Percentiles rank a stretch among this genome's conserved stretches.
Evolutionary conservation across 2,888 invertebrate species (phyloP).

Genomic region (Drosophila ezoana): DNA sequence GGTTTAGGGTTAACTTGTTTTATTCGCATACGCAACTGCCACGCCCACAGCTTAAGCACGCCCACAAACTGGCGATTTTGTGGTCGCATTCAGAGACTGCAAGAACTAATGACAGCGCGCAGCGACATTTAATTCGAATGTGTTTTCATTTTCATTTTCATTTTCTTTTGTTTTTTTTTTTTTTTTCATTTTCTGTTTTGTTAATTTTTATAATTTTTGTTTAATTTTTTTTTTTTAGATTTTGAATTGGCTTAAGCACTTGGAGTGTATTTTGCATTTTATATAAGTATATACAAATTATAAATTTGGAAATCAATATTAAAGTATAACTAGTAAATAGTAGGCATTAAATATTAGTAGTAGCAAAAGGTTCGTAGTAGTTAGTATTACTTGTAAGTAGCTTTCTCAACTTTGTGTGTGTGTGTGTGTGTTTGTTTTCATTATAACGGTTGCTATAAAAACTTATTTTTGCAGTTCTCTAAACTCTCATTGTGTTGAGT

Average conservation of each 20-base stretch:
- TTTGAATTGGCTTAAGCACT: slow-evolving; percentile 76
- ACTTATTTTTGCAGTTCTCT: slow-evolving; percentile 34
- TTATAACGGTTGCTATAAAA: slow-evolving; percentile 38
- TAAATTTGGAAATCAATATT: slow-evolving; percentile 70
- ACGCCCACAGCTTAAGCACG: slow-evolving; percentile 24
- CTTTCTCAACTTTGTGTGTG: slow-evolving; percentile 56
- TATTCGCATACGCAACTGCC: slow-evolving; percentile 27
- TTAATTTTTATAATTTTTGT: slow-evolving; percentile 39
- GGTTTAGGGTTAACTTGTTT: slow-evolving; percentile 39
- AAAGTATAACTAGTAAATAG: slow-evolving; percentile 73
- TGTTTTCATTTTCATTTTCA: slow-evolving; percentile 57
- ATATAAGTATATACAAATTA: slow-evolving; percentile 77
- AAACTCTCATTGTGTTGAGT: slow-evolving; percentile 4
- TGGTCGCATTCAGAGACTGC: slow-evolving; percentile 38
- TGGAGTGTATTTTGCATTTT: slow-evolving; percentile 78
- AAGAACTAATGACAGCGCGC: not conserved
- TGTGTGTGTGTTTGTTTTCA: slow-evolving; percentile 48
- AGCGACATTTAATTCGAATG: slow-evolving; percentile 75
- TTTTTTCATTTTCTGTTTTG: slow-evolving; percentile 43
- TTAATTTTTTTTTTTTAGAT: slow-evolving; percentile 32
- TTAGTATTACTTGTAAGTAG: slow-evolving; percentile 73
- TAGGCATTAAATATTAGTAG: slow-evolving; percentile 78
- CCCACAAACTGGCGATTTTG: slow-evolving; percentile 84
- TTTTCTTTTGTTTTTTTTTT: slow-evolving; percentile 49
- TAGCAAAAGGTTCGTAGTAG: slow-evolving; percentile 72